Conservation (phyloP, 2,113 vertebrate genomes). For the Myanophis thanlyinensis region DNA sequence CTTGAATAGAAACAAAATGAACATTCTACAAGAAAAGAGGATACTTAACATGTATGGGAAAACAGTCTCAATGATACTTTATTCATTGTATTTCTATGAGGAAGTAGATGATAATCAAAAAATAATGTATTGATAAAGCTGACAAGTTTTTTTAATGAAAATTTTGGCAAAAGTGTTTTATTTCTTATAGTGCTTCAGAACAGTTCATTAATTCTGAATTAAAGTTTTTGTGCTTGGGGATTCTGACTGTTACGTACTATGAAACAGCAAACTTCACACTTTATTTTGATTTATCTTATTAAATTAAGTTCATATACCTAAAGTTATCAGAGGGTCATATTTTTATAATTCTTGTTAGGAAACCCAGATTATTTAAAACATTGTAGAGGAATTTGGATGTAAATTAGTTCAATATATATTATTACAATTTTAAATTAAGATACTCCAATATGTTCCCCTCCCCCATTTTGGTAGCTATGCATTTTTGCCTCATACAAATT, state of each 20-base stretch:
- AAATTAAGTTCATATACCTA: background rate
- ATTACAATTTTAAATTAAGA: background rate
- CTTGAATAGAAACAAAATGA: background rate
- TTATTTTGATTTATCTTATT: background rate
- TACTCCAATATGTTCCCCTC: background rate
- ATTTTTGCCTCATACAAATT: background rate
- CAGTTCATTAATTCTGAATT: background rate
- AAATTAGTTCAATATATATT: background rate
- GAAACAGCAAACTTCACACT: background rate
- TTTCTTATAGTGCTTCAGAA: background rate
- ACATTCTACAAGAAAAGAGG: background rate
- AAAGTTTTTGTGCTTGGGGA: background rate
- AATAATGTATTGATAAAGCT: background rate
- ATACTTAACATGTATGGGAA: background rate
- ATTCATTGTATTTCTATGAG: background rate
- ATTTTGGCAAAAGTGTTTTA: background rate
- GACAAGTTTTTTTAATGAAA: background rate
- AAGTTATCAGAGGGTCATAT: background rate
- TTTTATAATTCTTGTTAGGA: fast-evolving
- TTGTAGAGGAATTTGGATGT: background rate
- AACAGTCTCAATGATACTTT: background rate
- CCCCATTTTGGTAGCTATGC: background rate
- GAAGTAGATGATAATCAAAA: background rate
- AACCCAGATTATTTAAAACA: background rate
- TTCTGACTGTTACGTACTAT: background rate